These are phyloP conservation scores for Atta texana DNA, from an alignment of 1,140 invertebrate genomes.

Conservation along the genomic window DNA sequence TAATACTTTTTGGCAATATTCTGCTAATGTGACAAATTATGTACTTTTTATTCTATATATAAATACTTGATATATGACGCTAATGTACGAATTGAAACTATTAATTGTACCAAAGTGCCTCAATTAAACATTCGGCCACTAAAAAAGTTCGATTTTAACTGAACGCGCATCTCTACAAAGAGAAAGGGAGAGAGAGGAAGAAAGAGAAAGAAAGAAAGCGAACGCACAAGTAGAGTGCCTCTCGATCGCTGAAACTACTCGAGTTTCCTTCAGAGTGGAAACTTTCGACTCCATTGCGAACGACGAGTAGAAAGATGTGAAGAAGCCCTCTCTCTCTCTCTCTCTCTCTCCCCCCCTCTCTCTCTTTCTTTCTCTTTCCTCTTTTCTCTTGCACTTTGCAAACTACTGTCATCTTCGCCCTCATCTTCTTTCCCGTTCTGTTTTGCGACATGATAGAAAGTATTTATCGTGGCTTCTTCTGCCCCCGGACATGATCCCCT, in stretches of 20 bases:
- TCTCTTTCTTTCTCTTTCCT: neutral
- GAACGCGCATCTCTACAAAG: conserved; percentile 65
- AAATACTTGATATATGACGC: neutral
- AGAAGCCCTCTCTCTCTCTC: conserved; percentile 41
- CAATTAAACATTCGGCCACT: conserved; percentile 65
- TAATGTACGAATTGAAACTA: neutral
- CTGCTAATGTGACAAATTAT: neutral
- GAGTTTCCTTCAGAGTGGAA: conserved; percentile 75
- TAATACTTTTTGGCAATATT: neutral
- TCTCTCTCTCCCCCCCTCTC: too few relatives aligned
- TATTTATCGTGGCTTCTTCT: conserved; percentile 78
- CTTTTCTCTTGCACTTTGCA: neutral
- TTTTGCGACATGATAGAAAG: conserved; percentile 76
- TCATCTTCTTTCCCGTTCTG: conserved; percentile 52
- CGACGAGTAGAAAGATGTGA: conserved; percentile 70
- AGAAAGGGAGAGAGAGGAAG: conserved; percentile 48
- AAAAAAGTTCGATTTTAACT: conserved; percentile 68
- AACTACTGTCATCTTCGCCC: conserved; percentile 29
- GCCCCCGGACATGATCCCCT: conserved; percentile 28
- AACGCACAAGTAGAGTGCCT: conserved; percentile 71
- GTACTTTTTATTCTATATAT: neutral
- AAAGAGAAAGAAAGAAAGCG: conserved; percentile 23
- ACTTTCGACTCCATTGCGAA: conserved; percentile 73
- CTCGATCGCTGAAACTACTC: conserved; percentile 78
- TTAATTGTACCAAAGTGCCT: conserved; percentile 10